Conservation (phyloP, 2,888 invertebrate species). For the Torymus aiolomorphi region DNA sequence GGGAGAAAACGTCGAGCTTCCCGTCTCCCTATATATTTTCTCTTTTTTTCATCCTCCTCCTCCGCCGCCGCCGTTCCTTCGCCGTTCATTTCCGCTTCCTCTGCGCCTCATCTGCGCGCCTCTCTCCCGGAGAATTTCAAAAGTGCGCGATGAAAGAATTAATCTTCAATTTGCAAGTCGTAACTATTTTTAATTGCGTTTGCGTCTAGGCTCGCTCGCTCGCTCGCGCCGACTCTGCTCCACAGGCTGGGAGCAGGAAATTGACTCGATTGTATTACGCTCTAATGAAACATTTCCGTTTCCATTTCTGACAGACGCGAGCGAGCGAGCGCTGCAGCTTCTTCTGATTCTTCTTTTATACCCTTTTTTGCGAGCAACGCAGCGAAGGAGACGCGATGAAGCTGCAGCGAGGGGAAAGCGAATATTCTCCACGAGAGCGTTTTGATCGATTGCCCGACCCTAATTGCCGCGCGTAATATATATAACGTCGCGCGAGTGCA, state of each 20-base stretch:
- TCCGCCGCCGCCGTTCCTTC: constrained; percentile 30
- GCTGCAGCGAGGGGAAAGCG: too few species aligned
- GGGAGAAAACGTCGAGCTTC: constrained; percentile 5
- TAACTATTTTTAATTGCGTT: constrained; percentile 58
- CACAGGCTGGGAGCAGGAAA: constrained; percentile 37
- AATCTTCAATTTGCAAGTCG: constrained; percentile 57
- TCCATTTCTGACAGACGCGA: constrained; percentile 43
- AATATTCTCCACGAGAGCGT: too few species aligned
- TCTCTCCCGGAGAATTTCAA: constrained; percentile 26
- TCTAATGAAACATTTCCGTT: constrained; percentile 54
- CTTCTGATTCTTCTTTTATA: background rate
- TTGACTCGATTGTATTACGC: constrained; percentile 54
- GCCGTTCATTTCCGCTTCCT: constrained; percentile 44
- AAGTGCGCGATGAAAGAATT: constrained; percentile 54
- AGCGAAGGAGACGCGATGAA: too few species aligned
- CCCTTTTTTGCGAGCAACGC: background rate
- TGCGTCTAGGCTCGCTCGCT: constrained; percentile 14
- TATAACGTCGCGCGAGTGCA: too few species aligned
- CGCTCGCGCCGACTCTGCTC: background rate
- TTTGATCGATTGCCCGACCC: too few species aligned
- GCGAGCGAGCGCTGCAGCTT: background rate
- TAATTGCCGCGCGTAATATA: too few species aligned
- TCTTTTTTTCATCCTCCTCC: constrained; percentile 1
- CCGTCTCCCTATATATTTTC: constrained; percentile 33
- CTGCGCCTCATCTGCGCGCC: constrained; percentile 31